Evolutionary conservation across 1,140 invertebrate genomes (phyloP).

Genomic region (Linepithema humile): DNA sequence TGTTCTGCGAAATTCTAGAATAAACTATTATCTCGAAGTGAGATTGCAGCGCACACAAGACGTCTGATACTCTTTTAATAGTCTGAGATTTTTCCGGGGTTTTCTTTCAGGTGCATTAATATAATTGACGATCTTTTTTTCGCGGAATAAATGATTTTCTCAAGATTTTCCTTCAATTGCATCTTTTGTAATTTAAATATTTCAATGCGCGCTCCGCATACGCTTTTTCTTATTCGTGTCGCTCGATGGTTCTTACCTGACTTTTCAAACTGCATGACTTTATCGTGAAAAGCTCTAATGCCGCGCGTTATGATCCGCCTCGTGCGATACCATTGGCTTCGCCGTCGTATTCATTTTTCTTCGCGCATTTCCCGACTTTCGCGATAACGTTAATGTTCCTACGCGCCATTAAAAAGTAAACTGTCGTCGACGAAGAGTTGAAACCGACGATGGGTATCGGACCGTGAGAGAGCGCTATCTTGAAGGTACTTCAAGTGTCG

Average conservation of each 20-base stretch:
- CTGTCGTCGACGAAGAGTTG: neutral
- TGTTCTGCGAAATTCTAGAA: neutral
- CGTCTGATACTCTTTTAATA: too few species aligned
- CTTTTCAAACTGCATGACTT: neutral
- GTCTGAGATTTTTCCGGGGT: neutral
- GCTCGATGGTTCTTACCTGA: neutral
- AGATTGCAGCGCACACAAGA: neutral
- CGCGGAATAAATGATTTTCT: neutral
- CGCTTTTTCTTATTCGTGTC: neutral
- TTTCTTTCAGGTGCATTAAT: neutral
- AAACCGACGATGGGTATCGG: neutral
- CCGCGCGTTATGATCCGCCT: neutral
- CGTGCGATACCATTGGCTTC: neutral
- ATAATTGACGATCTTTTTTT: neutral
- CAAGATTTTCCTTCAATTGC: neutral
- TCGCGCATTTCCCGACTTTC: neutral
- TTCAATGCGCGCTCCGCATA: neutral
- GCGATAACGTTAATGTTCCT: conserved; percentile 8
- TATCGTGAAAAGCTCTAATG: neutral
- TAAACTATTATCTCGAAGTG: neutral
- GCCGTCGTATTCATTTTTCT: conserved; percentile 3
- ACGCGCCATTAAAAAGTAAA: conserved; percentile 27
- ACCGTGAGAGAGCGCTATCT: neutral
- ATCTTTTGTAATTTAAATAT: neutral
- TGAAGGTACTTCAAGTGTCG: conserved; percentile 48